Conservation (phyloP, 2,888 invertebrate species). For the Mechanitis messenoides region DNA sequence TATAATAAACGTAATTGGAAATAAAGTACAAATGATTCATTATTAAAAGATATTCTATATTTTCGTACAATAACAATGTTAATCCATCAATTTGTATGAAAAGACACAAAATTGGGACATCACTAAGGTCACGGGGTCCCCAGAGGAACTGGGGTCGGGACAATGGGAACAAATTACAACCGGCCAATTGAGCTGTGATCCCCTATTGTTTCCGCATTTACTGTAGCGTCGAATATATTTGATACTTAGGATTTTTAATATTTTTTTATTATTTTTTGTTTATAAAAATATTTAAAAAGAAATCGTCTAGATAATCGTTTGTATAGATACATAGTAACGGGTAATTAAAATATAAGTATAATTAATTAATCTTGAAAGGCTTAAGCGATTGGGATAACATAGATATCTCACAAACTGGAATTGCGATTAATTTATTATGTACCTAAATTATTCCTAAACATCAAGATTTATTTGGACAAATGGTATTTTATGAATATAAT, state of each 20-base stretch:
- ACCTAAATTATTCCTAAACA: too few relatives aligned
- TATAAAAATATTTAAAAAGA: not conserved
- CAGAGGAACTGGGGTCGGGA: constrained; percentile 39
- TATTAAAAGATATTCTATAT: not conserved
- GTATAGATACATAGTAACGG: too few relatives aligned
- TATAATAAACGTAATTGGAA: too few relatives aligned
- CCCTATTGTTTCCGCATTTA: constrained; percentile 72
- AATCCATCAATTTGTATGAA: constrained; percentile 5
- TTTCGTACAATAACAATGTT: not conserved
- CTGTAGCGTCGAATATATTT: constrained; percentile 37
- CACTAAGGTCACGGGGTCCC: constrained; percentile 50
- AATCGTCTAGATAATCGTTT: too few relatives aligned
- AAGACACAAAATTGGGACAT: constrained; percentile 13
- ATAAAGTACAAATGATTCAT: not conserved
- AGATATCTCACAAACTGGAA: too few relatives aligned
- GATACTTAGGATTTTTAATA: constrained; percentile 40
- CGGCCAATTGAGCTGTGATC: constrained; percentile 74
- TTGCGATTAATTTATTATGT: too few relatives aligned
- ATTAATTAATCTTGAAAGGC: too few relatives aligned
- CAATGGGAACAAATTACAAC: constrained; percentile 72
- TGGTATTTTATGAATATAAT: too few relatives aligned
- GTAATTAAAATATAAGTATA: too few relatives aligned
- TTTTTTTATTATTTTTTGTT: not conserved
- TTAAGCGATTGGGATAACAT: too few relatives aligned
- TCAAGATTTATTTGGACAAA: too few relatives aligned